These are phyloP conservation scores for Macrotus californicus DNA, from an alignment of 2,113 vertebrate genomes.

Conservation along the genomic window DNA sequence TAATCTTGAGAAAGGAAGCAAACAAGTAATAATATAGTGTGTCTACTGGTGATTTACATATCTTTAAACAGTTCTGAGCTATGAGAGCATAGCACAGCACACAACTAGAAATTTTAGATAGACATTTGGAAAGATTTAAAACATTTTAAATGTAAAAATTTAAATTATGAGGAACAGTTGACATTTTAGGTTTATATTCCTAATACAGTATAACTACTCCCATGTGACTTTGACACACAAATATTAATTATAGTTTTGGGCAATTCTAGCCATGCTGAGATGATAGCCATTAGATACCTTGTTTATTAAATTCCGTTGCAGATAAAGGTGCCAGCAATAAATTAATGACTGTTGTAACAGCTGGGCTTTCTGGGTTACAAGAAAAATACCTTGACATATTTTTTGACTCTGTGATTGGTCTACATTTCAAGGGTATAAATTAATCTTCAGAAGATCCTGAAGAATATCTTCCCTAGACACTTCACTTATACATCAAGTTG, in stretches of 20 bases:
- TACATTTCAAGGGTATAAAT: constrained; percentile 82
- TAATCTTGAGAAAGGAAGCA: not conserved
- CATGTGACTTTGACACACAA: not conserved
- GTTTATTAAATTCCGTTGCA: constrained; percentile 75
- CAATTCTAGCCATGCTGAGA: constrained; percentile 50
- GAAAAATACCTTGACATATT: constrained; percentile 82
- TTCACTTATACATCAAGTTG: constrained; percentile 82
- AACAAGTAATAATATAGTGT: not conserved
- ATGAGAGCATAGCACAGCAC: not conserved
- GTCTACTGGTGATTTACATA: not conserved
- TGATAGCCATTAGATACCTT: constrained; percentile 65
- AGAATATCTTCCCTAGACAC: constrained; percentile 78
- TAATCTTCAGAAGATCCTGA: constrained; percentile 81
- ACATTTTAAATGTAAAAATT: not conserved
- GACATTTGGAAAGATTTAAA: not conserved
- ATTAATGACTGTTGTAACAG: constrained; percentile 74
- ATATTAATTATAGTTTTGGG: constrained; percentile 21
- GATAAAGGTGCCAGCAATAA: constrained; percentile 78
- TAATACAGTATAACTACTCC: not conserved
- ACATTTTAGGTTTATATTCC: constrained; percentile 5
- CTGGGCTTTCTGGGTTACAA: constrained; percentile 76
- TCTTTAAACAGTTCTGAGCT: not conserved
- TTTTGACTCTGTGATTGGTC: constrained; percentile 83
- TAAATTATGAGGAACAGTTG: not conserved
- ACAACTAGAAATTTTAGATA: not conserved